Evolutionary conservation across 2,113 vertebrate genomes (phyloP).

Genomic region (Salminus brasiliensis): DNA sequence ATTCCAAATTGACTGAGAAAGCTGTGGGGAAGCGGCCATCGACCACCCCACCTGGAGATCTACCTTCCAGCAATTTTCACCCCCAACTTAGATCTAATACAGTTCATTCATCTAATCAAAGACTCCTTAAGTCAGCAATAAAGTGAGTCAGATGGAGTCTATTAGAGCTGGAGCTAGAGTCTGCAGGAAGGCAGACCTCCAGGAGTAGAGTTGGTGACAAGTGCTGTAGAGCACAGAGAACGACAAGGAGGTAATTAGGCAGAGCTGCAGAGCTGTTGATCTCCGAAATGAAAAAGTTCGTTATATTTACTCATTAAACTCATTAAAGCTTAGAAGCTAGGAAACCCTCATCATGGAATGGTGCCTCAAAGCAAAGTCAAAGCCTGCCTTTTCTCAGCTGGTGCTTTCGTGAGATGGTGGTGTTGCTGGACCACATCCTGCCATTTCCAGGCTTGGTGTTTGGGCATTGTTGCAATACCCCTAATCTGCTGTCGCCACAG

Average conservation of each 20-base stretch:
- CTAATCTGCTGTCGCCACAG: slow-evolving; percentile 62
- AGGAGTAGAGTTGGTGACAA: too few relatives aligned
- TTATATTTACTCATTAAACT: not conserved
- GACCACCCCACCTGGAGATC: too few relatives aligned
- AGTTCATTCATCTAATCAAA: too few relatives aligned
- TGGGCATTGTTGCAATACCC: slow-evolving; percentile 61
- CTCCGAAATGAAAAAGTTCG: not conserved
- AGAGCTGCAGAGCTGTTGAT: not conserved
- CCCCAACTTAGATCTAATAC: too few relatives aligned
- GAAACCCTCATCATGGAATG: not conserved
- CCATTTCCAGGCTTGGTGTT: slow-evolving; percentile 51
- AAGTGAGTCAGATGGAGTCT: too few relatives aligned
- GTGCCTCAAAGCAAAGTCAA: not conserved
- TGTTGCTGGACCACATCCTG: slow-evolving; percentile 33
- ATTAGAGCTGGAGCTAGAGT: too few relatives aligned
- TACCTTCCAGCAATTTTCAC: too few relatives aligned
- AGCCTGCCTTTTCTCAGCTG: not conserved
- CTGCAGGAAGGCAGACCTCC: too few relatives aligned
- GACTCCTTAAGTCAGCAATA: too few relatives aligned
- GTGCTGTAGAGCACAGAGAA: too few relatives aligned
- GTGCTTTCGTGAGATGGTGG: slow-evolving; percentile 19
- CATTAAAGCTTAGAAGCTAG: not conserved
- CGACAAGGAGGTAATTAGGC: not conserved
- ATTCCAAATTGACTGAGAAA: too few relatives aligned
- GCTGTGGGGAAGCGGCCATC: too few relatives aligned